Conservation (phyloP, 2,797 vertebrate species). For the Myripristis murdjan region DNA sequence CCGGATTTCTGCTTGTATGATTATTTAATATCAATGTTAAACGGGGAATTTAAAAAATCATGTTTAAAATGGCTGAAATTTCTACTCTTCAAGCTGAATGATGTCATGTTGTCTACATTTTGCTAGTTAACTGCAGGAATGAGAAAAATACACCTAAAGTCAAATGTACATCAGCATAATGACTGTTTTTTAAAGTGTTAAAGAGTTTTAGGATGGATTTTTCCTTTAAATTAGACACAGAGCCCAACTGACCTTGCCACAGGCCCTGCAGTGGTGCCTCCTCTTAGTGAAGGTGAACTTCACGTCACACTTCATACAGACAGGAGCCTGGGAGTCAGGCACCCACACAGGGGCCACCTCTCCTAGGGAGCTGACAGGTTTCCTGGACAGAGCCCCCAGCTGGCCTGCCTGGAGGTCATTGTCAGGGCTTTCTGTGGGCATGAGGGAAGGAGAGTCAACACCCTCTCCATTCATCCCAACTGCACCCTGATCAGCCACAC, state of each 20-base stretch:
- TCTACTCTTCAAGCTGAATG: background rate
- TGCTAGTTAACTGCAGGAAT: too few species aligned
- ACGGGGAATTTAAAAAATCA: too few species aligned
- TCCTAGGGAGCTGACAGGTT: conserved; percentile 90
- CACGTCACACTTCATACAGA: conserved; percentile 98
- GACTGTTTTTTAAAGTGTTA: background rate
- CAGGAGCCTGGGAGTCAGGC: conserved; percentile 96
- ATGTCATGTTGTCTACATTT: background rate
- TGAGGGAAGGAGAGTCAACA: conserved; percentile 37
- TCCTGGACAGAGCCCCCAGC: conserved; percentile 88
- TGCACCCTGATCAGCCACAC: conserved; percentile 40
- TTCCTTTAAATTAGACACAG: conserved; percentile 2
- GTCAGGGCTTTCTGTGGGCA: conserved; percentile 91
- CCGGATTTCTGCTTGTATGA: too few species aligned
- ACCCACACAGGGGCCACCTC: conserved; percentile 99
- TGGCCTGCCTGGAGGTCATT: conserved; percentile 96
- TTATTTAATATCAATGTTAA: too few species aligned
- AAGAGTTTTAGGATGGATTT: background rate
- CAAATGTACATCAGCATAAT: background rate
- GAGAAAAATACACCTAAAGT: too few species aligned
- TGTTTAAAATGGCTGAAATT: too few species aligned
- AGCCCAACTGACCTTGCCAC: conserved; percentile 93
- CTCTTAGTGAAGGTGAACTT: conserved; percentile 99
- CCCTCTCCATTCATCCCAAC: conserved; percentile 70
- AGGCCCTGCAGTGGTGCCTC: conserved; percentile 99